Evolutionary conservation across 2,888 invertebrate genomes (phyloP).

Genomic region (Ashinkailepas kermadecensis): DNA sequence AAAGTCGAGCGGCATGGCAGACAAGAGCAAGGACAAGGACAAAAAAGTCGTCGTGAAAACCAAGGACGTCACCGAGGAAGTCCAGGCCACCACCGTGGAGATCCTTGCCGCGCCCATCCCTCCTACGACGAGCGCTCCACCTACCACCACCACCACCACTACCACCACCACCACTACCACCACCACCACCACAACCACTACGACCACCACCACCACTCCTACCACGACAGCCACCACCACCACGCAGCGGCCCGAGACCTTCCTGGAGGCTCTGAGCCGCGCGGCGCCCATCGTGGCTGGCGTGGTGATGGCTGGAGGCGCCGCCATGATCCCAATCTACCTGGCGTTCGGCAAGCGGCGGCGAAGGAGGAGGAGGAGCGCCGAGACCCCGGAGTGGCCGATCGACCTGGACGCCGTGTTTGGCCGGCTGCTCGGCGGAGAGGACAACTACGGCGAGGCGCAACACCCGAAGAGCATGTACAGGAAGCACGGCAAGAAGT

Average conservation of each 20-base stretch:
- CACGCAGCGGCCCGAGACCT: background rate
- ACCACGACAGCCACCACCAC: background rate
- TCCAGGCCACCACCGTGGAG: too few species aligned
- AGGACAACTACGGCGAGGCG: background rate
- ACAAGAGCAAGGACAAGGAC: background rate
- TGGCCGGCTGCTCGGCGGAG: background rate
- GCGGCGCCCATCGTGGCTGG: background rate
- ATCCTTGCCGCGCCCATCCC: too few species aligned
- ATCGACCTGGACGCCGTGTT: slow-evolving; percentile 11
- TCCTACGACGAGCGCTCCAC: too few species aligned
- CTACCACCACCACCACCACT: background rate
- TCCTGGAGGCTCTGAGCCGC: background rate
- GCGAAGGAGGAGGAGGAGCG: background rate
- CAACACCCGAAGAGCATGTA: background rate
- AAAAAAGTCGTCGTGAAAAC: background rate
- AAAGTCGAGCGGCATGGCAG: background rate
- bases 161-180: background rate
- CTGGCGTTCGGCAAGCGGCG: background rate
- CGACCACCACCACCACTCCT: background rate
- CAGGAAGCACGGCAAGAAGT: slow-evolving; percentile 12
- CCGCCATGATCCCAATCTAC: background rate
- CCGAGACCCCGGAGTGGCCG: background rate
- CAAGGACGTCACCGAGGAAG: background rate
- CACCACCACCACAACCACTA: background rate
- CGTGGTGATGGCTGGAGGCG: background rate